Evolutionary conservation across 2,888 invertebrate species (phyloP).

Genomic region (Lepidocyrtinus sp.): DNA sequence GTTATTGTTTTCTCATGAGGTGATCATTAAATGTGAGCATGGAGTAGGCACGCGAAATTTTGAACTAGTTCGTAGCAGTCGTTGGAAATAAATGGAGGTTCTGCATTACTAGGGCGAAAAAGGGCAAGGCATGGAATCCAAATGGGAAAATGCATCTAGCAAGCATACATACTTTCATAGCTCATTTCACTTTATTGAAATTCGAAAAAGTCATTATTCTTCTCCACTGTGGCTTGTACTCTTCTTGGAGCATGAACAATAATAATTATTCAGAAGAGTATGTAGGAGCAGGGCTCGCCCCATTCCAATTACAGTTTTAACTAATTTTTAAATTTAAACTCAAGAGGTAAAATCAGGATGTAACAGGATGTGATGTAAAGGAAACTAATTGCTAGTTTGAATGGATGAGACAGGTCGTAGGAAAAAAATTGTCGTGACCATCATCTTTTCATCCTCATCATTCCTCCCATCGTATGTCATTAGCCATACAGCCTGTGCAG

Average conservation of each 20-base stretch:
- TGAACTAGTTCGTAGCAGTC: no score
- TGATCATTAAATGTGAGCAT: neutral
- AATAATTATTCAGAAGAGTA: neutral
- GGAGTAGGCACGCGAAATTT: neutral
- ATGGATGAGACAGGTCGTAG: no score
- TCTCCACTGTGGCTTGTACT: no score
- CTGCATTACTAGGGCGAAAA: slow-evolving; percentile 9
- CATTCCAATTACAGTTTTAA: neutral
- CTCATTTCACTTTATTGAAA: slow-evolving; percentile 53
- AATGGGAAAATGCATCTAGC: no score
- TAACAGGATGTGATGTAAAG: no score
- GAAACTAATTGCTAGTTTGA: no score
- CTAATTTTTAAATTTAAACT: no score
- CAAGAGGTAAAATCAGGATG: no score
- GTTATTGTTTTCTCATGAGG: no score
- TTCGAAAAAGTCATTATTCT: slow-evolving; percentile 23
- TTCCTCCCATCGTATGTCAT: slow-evolving; percentile 7
- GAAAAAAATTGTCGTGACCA: neutral
- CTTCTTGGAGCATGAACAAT: slow-evolving; percentile 1
- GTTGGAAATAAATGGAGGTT: slow-evolving; percentile 11
- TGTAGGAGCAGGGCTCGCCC: no score
- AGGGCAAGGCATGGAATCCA: slow-evolving; percentile 18
- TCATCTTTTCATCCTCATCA: neutral
- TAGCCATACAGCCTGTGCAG: neutral
- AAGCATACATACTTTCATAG: slow-evolving; percentile 26